phyloP scores from a whole-genome alignment of 30 jellyfish, hydroid and myxozoan species.

The Aurelia sp. region DNA sequence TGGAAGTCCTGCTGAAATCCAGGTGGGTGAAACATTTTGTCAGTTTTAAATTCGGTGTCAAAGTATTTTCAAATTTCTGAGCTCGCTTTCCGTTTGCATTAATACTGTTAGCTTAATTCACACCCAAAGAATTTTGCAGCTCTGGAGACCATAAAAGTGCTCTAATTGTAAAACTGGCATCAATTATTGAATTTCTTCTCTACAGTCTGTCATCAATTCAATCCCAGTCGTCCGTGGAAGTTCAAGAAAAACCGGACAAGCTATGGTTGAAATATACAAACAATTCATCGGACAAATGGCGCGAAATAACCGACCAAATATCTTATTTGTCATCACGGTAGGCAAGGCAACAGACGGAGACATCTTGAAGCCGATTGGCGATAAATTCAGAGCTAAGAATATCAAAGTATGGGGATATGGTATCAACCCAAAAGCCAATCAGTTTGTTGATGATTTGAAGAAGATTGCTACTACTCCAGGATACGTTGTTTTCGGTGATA shows the following conservation, averaged over 20 bases:
- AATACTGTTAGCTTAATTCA: too few relatives aligned
- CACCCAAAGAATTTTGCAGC: too few relatives aligned
- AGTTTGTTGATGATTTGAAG: conserved; percentile 44
- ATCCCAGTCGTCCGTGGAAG: conserved; percentile 65
- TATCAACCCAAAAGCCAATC: conserved; percentile 61
- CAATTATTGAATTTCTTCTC: not conserved
- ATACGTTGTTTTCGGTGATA: conserved; percentile 59
- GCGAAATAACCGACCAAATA: conserved; percentile 56
- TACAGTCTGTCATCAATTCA: conserved; percentile 59
- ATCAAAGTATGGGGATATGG: conserved; percentile 59
- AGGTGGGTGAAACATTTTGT: conserved; percentile 34
- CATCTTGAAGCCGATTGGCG: conserved; percentile 50
- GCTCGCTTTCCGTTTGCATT: too few relatives aligned
- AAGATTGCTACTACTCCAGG: conserved; percentile 54
- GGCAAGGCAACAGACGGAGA: conserved; percentile 70
- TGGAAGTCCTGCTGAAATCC: conserved; percentile 74
- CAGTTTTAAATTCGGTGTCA: too few relatives aligned
- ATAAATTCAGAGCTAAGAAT: conserved; percentile 40
- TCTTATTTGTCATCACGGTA: conserved; percentile 40
- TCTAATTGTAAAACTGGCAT: not conserved
- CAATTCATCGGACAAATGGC: conserved; percentile 55
- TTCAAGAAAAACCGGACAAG: conserved; percentile 74
- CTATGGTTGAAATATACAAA: conserved; percentile 61
- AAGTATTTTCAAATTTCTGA: too few relatives aligned
- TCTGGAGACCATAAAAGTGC: too few relatives aligned